Percentiles rank a stretch among this genome's conserved stretches.
Evolutionary conservation across 2,797 vertebrate species (phyloP).

Genomic region (Neosilurus hyrtlii): DNA sequence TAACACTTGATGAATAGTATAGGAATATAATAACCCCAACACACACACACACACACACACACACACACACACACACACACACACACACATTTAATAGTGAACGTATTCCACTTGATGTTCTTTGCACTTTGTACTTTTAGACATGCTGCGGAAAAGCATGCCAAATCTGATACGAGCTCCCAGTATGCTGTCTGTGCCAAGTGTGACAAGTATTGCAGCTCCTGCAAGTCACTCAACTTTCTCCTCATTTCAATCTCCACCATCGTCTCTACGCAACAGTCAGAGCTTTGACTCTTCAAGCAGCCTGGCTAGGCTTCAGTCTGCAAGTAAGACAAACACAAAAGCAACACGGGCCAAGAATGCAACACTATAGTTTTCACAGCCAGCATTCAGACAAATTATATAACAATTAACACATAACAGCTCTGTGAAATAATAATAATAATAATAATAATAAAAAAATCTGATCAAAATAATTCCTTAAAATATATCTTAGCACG

Average conservation of each 20-base stretch:
- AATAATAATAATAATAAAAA: neutral
- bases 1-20: too few relatives aligned
- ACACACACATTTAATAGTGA: neutral
- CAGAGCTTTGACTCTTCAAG: slow-evolving; percentile 96
- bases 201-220: slow-evolving; percentile 78
- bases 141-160: slow-evolving; percentile 96
- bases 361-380: neutral
- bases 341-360: neutral
- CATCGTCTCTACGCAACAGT: slow-evolving; percentile 86
- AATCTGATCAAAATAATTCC: neutral
- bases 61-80: too few relatives aligned
- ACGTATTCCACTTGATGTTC: slow-evolving; percentile 33
- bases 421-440: neutral
- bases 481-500: too few relatives aligned
- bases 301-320: slow-evolving; percentile 87
- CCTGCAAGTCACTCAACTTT: slow-evolving; percentile 71
- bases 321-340: slow-evolving; percentile 80
- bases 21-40: too few relatives aligned
- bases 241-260: slow-evolving; percentile 73
- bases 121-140: slow-evolving; percentile 66
- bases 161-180: slow-evolving; percentile 92
- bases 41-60: too few relatives aligned
- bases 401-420: neutral
- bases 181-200: slow-evolving; percentile 91
- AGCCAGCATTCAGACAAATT: neutral